Percentiles rank a stretch among this genome's conserved stretches.
Conservation (phyloP, 2,888 invertebrate genomes). For the Bruchidius siliquastri region DNA sequence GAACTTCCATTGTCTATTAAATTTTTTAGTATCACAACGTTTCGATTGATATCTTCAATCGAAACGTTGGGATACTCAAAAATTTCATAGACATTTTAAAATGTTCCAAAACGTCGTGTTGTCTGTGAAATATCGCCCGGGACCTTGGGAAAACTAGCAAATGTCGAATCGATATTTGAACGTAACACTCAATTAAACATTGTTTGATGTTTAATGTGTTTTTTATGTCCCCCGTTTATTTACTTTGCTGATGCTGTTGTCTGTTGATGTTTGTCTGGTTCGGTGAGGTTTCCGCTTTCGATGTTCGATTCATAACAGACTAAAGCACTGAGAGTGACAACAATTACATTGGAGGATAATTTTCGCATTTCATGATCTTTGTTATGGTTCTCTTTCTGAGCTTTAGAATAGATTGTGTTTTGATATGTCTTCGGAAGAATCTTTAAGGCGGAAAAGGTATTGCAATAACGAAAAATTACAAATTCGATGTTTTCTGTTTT, state of each 20-base stretch:
- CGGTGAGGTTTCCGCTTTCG: not conserved
- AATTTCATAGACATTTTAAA: no score
- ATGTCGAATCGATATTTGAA: constrained; percentile 7
- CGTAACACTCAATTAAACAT: constrained; percentile 13
- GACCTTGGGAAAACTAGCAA: constrained; percentile 8
- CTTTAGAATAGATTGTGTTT: no score
- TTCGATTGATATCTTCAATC: no score
- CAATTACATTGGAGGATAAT: not conserved
- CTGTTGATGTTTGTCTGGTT: not conserved
- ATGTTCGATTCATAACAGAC: not conserved
- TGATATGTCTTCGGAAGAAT: no score
- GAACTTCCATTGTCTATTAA: no score
- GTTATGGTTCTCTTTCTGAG: no score
- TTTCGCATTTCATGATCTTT: no score
- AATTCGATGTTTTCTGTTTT: no score
- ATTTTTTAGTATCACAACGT: no score
- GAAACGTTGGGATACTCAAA: no score
- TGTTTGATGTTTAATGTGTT: constrained; percentile 7
- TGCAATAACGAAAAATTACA: no score
- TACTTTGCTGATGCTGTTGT: not conserved
- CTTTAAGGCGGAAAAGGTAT: no score
- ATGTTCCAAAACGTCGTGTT: not conserved
- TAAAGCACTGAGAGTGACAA: not conserved
- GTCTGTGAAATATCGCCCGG: not conserved
- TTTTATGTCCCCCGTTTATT: not conserved